Percentiles rank a stretch among this genome's conserved stretches.
These are phyloP conservation scores for Actinernus sp. DNA, from an alignment of 92 coral and sea anemone genomes.

Conservation along the genomic window DNA sequence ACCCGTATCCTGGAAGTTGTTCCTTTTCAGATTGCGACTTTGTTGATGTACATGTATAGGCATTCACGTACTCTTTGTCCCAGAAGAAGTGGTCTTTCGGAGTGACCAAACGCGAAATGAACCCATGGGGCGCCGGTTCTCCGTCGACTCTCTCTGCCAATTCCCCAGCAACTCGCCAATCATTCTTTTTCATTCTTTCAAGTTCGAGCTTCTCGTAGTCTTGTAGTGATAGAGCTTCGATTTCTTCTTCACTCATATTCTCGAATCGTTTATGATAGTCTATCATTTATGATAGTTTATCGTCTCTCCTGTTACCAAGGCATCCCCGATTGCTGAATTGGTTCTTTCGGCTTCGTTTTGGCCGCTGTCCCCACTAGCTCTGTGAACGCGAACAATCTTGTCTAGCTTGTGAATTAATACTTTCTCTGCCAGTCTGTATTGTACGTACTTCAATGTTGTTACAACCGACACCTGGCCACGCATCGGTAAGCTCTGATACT, in stretches of 20 bases:
- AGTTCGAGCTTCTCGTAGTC: constrained; percentile 61
- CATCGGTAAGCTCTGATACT: constrained; percentile 71
- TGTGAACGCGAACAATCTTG: constrained; percentile 44
- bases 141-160: constrained; percentile 66
- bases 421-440: constrained; percentile 45
- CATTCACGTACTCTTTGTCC: constrained; percentile 28
- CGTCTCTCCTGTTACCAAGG: constrained; percentile 72
- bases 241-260: constrained; percentile 34
- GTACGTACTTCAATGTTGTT: constrained; percentile 45
- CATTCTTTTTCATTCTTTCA: constrained; percentile 59
- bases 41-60: constrained; percentile 17
- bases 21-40: constrained; percentile 37
- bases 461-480: constrained; percentile 75
- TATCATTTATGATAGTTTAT: too few relatives aligned
- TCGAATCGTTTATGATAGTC: constrained; percentile 57
- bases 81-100: constrained; percentile 37
- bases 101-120: constrained; percentile 22
- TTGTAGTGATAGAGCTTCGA: constrained; percentile 64
- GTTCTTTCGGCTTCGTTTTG: constrained; percentile 73
- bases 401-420: constrained; percentile 33
- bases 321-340: constrained; percentile 69
- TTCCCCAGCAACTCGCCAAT: constrained; percentile 67
- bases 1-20: constrained; percentile 41
- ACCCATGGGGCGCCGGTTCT: constrained; percentile 74
- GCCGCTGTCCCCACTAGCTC: too few relatives aligned